These are phyloP conservation scores for Isurus oxyrinchus DNA, from an alignment of 2,113 vertebrate species.

Conservation along the genomic window DNA sequence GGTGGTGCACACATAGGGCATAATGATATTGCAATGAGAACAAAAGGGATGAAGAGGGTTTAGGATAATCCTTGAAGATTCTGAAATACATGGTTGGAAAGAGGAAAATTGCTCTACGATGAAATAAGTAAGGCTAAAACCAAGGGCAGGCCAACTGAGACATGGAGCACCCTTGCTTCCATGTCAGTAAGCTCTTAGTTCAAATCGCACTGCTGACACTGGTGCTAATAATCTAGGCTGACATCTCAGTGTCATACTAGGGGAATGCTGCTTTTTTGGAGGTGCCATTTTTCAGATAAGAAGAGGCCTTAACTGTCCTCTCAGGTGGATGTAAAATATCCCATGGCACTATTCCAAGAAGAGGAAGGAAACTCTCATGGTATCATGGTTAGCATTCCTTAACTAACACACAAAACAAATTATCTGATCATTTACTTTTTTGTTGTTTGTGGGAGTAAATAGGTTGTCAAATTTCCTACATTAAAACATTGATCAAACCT, in stretches of 20 bases:
- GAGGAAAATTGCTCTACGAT: not conserved
- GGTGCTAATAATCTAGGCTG: not conserved
- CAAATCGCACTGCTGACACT: not conserved
- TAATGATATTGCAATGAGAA: not conserved
- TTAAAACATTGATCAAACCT: not conserved
- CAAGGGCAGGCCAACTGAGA: not conserved
- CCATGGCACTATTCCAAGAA: not conserved
- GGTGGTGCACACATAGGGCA: not conserved
- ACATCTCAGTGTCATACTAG: not conserved
- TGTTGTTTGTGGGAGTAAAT: not conserved
- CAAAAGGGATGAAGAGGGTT: not conserved
- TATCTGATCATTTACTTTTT: not conserved
- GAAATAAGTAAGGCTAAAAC: not conserved
- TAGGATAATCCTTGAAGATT: not conserved
- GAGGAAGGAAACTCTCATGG: not conserved
- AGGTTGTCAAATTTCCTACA: not conserved
- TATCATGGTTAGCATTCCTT: not conserved
- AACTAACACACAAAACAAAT: not conserved
- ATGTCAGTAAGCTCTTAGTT: not conserved
- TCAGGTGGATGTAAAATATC: not conserved
- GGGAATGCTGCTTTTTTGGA: not conserved
- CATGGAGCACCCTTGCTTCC: not conserved
- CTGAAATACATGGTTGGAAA: not conserved
- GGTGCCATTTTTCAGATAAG: not conserved
- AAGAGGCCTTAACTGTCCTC: not conserved